A percentile compares a stretch with the other conserved stretches of the same genome.
These are phyloP conservation scores for Nymphalis io DNA, from an alignment of 1,140 invertebrate genomes.

Conservation along the genomic window DNA sequence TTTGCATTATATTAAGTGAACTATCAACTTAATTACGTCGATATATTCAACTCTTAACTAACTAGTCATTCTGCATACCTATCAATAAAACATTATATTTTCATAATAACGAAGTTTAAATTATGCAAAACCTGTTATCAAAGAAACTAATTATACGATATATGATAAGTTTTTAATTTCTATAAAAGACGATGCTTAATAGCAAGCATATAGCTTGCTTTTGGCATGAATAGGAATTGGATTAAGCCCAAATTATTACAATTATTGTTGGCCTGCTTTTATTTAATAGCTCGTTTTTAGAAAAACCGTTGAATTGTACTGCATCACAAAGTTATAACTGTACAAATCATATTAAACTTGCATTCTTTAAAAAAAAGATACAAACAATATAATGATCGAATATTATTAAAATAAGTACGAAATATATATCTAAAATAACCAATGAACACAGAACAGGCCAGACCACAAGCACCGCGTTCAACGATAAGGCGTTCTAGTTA, in stretches of 20 bases:
- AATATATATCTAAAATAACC: too few species aligned
- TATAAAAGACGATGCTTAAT: neutral
- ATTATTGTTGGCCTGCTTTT: neutral
- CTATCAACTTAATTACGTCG: neutral
- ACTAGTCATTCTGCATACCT: conserved; percentile 7
- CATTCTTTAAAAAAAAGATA: too few species aligned
- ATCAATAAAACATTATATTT: conserved; percentile 2
- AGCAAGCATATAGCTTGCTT: neutral
- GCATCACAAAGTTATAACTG: neutral
- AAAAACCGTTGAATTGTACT: neutral
- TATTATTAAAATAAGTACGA: too few species aligned
- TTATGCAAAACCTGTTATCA: neutral
- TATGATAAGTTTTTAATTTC: neutral
- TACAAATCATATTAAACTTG: too few species aligned
- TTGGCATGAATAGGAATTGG: neutral
- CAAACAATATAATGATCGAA: too few species aligned
- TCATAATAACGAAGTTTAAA: conserved; percentile 5
- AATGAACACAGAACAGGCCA: neutral
- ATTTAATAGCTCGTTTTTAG: neutral
- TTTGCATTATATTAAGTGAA: neutral
- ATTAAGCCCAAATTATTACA: conserved; percentile 1
- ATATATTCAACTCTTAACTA: conserved; percentile 4
- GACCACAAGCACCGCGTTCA: conserved; percentile 11
- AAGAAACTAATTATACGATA: neutral
- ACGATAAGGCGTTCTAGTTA: conserved; percentile 31